These are phyloP conservation scores for Isichthys henryi DNA, from an alignment of 2,113 vertebrate genomes.

Conservation along the genomic window DNA sequence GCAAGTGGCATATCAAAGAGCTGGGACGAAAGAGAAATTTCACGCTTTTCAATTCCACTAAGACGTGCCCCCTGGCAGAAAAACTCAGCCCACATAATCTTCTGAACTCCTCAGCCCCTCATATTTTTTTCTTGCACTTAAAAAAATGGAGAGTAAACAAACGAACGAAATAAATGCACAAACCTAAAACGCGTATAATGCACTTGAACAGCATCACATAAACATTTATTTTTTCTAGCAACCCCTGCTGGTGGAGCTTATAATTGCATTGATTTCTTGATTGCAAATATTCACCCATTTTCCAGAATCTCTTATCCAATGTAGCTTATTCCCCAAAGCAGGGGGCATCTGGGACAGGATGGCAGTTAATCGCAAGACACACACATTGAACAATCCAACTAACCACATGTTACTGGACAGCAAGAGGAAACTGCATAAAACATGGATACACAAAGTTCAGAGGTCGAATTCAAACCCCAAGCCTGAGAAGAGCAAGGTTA, in stretches of 20 bases:
- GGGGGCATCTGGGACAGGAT: neutral
- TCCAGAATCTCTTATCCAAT: neutral
- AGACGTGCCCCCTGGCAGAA: constrained; percentile 57
- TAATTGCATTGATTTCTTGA: constrained; percentile 54
- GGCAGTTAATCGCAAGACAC: neutral
- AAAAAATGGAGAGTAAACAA: neutral
- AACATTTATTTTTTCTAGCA: constrained; percentile 55
- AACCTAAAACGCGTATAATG: neutral
- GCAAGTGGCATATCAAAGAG: constrained; percentile 56
- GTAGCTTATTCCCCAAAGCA: neutral
- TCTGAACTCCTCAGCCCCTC: constrained; percentile 45
- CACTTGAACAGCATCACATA: neutral
- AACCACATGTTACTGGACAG: neutral
- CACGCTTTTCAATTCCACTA: constrained; percentile 52
- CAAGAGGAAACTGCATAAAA: neutral
- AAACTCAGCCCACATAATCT: constrained; percentile 50
- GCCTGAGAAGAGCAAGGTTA: neutral
- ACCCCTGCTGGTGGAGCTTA: constrained; percentile 68
- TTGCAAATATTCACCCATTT: neutral
- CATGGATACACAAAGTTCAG: neutral
- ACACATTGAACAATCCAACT: neutral
- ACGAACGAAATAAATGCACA: neutral
- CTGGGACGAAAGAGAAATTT: constrained; percentile 62
- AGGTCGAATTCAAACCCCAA: neutral
- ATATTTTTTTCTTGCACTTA: neutral